Evolutionary conservation across 2,113 vertebrate species (phyloP).

Genomic region (Benitochromis conjunctus): DNA sequence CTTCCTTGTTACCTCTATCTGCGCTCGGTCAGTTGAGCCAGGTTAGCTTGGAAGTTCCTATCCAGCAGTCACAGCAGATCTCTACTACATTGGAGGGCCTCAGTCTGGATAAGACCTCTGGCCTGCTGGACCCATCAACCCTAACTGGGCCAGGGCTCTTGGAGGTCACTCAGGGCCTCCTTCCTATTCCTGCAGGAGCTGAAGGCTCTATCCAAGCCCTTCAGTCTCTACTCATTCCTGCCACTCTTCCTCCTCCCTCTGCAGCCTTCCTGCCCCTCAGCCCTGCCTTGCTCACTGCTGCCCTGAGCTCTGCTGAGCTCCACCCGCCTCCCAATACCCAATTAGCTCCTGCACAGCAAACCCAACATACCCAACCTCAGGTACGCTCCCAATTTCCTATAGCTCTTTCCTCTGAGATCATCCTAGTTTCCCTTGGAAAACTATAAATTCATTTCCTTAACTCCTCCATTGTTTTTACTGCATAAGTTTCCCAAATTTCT

Average conservation of each 20-base stretch:
- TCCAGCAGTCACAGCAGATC: conserved; percentile 72
- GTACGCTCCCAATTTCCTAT: conserved; percentile 40
- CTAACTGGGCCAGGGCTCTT: conserved; percentile 76
- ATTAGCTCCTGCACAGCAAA: conserved; percentile 60
- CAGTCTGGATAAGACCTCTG: conserved; percentile 66
- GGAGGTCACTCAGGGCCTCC: conserved; percentile 77
- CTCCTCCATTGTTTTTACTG: neutral
- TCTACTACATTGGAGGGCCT: conserved; percentile 69
- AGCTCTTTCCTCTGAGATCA: neutral
- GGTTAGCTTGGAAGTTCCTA: conserved; percentile 75
- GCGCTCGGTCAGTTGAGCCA: conserved; percentile 67
- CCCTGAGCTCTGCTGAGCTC: conserved; percentile 75
- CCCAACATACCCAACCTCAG: conserved; percentile 70
- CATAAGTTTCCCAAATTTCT: neutral
- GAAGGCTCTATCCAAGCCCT: conserved; percentile 69
- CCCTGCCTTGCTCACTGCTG: conserved; percentile 78
- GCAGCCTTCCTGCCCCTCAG: conserved; percentile 80
- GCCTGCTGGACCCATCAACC: conserved; percentile 75
- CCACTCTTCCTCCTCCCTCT: conserved; percentile 64
- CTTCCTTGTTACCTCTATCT: conserved; percentile 75
- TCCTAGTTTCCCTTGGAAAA: neutral
- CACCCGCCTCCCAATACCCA: conserved; percentile 59
- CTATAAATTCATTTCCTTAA: neutral
- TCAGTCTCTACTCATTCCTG: conserved; percentile 75
- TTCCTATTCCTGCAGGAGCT: conserved; percentile 67